These are phyloP conservation scores for Piaya cayana DNA, from an alignment of 2,113 vertebrate genomes.

Conservation along the genomic window DNA sequence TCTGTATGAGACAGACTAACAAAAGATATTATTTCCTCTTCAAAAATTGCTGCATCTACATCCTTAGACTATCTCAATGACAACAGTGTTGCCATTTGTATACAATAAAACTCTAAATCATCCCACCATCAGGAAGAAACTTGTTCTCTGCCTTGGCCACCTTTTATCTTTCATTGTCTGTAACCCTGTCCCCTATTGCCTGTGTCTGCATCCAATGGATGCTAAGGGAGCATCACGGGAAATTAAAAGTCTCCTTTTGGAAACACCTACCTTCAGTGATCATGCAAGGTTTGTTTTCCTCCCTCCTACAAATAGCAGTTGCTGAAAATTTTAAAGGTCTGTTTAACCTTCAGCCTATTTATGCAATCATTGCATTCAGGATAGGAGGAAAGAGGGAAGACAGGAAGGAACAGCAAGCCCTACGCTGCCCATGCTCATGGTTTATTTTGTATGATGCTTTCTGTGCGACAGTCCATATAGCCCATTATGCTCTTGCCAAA, in stretches of 20 bases:
- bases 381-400: not conserved
- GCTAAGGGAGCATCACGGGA: not conserved
- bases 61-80: not conserved
- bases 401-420: not conserved
- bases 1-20: not conserved
- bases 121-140: not conserved
- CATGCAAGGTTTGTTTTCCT: not conserved
- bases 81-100: not conserved
- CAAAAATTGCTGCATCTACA: not conserved
- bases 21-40: not conserved
- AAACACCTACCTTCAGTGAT: not conserved
- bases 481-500: not conserved
- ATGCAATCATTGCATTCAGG: not conserved
- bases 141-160: not conserved
- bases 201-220: not conserved
- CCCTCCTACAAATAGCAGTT: not conserved
- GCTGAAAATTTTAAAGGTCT: slow-evolving; percentile 2
- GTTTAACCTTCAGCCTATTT: not conserved
- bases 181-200: not conserved
- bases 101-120: not conserved
- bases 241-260: not conserved
- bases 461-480: not conserved
- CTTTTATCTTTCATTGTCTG: not conserved
- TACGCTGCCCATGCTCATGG: not conserved
- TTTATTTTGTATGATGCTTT: not conserved